Conservation (phyloP, 2,888 invertebrate genomes). For the Pomacea canaliculata region DNA sequence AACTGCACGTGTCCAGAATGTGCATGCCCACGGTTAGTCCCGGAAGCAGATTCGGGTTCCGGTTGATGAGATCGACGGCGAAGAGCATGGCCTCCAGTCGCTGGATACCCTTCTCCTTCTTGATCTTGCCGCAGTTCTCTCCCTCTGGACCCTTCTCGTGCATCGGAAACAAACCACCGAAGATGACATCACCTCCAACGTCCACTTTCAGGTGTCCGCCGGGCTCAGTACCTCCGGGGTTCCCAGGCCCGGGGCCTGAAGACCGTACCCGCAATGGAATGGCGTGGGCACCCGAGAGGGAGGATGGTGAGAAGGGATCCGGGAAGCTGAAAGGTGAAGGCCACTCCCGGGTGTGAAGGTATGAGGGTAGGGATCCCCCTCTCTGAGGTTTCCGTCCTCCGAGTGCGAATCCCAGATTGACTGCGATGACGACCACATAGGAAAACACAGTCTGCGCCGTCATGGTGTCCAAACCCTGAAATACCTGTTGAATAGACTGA, state of each 20-base stretch:
- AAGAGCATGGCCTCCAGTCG: constrained; percentile 76
- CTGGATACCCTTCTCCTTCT: constrained; percentile 72
- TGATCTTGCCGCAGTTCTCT: constrained; percentile 70
- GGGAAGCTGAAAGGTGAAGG: not conserved
- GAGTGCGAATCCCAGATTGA: too few relatives aligned
- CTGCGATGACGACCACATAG: too few relatives aligned
- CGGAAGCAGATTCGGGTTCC: constrained; percentile 70
- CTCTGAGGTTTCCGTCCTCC: too few relatives aligned
- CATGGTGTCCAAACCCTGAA: too few relatives aligned
- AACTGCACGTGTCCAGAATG: constrained; percentile 75
- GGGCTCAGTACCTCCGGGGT: constrained; percentile 5
- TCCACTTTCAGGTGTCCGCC: constrained; percentile 48
- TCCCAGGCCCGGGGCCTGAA: not conserved
- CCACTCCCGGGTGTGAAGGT: not conserved
- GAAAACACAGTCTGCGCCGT: too few relatives aligned
- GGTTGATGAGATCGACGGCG: constrained; percentile 74
- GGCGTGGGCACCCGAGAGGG: not conserved
- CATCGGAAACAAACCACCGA: constrained; percentile 76
- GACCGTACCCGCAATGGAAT: not conserved
- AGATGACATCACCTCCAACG: constrained; percentile 72
- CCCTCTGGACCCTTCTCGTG: constrained; percentile 72
- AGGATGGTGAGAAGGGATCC: too few relatives aligned
- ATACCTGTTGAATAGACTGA: too few relatives aligned
- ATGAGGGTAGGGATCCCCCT: too few relatives aligned
- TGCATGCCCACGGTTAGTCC: constrained; percentile 68